Evolutionary conservation across 2,113 vertebrate species (phyloP), one percentile per base, ranked within the genome.

Genomic region (Grallaria varia): DNA sequence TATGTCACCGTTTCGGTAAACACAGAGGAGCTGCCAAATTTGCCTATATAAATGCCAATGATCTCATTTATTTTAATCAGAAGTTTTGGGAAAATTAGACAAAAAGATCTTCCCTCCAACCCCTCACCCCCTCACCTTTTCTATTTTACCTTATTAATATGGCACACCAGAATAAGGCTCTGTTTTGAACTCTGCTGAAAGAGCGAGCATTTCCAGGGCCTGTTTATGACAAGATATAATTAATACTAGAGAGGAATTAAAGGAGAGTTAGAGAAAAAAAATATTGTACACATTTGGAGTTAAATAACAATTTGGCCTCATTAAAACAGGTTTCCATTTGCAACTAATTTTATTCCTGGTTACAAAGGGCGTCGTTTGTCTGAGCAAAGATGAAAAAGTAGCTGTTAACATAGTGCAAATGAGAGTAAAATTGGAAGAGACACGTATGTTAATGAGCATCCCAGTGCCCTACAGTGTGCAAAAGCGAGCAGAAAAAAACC

Each of bases 301-400:
- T 97, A 97, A 96, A 96, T 85, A 96, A 97, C 84, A 96, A 95
- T 97, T 95, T 96, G 86, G 88, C 77, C 88, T 97, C 91, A 96
- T 97, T 96, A 96, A 95, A 91, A 95, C 81, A 90, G 90, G 92
- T 87, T 96, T 89, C 80, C 56, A 91, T 82, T 95, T 95, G 64
- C 1, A 0, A 91, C 91, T 94, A 92, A 90, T 97, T 97, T 93
- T 95, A 91, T 91, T 95, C 90, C 87, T 73, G 50, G 81, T 95
- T 95, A 91, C 86, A 96, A 95, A 95, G 86, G 94, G 84, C 86
- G 93, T 63, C 56, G 0, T 96, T 92, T 91, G 74, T 93, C 93
- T 94, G 76, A 96, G 91, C 64, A 96, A 97, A 96, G 94, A 97
- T 95, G 92, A 97, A 97, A 97, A 96, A 89, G 79, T 95, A 95